Base-by-base conservation (phyloP, 2,888 invertebrate species). In the Platycnemis pennipes region DNA sequence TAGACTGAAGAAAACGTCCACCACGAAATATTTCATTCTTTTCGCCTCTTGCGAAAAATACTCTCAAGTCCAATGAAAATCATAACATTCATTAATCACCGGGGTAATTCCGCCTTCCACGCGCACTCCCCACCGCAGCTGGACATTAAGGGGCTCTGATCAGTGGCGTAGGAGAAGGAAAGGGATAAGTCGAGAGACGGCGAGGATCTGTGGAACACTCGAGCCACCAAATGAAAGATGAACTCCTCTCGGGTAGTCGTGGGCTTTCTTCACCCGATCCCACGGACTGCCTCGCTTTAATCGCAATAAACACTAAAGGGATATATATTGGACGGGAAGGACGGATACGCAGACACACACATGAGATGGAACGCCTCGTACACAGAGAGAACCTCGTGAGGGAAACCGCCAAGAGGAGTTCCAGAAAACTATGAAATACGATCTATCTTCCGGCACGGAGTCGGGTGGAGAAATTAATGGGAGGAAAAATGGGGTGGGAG, bases 381-480 rank as follows among this genome's bases (percentile, higher is more conserved):
- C 3, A 2, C 2, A 77, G 22, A 37, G 22, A 22, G 5, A 26
- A 19, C 49, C 63, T 22, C 31, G 37, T 37, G 16, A 13, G 37
- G 22, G 26, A 37, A 77, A 77, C 77, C 37, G 77, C 37, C 77
- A 77, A 63, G 37, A 13, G 37, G 37, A 77, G 16, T 77, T 77
- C 4, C 77, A 37, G 77, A 11, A 77, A 77, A 77, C 77, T 4
- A 77, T 77, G 77, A 77, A 77, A 37, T 77, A 77, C 77, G 77
- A 77, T 77, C 77, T 31, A 7, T 13, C 13, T 77, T 77, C 31
- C n/a, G 87, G 42, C 5, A 16, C n/a, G 2, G 22, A n/a, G 2
- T 45, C 46, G 4, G 87, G 46, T 45, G 26, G 46, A 87, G 22
- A 87, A 87, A 87, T 87, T 46, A 87, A 87, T 87, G 22, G 46